Percentiles rank a stretch among this genome's conserved stretches.
These are phyloP conservation scores for Gonocerus acuteangulatus DNA, from an alignment of 2,888 invertebrate species.

Conservation along the genomic window DNA sequence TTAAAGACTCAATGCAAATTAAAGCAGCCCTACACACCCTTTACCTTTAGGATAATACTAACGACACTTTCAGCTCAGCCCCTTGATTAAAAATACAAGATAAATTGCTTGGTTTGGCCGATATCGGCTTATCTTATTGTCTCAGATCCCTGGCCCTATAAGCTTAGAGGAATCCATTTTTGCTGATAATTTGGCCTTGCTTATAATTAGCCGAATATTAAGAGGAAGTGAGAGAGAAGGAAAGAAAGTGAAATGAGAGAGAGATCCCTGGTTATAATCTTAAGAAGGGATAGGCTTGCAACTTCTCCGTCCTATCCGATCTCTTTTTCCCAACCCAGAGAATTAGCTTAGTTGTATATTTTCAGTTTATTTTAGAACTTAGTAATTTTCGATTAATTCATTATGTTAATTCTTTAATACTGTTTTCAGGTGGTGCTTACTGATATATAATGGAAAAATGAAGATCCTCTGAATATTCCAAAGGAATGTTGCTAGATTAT, in stretches of 20 bases:
- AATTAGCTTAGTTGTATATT: too few species aligned
- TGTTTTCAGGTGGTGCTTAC: too few species aligned
- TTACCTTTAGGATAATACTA: constrained; percentile 36
- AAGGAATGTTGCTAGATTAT: too few species aligned
- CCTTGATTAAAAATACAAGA: constrained; percentile 37
- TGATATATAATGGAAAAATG: too few species aligned
- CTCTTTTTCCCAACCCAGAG: too few species aligned
- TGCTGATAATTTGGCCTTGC: constrained; percentile 13
- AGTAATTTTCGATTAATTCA: too few species aligned
- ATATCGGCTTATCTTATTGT: constrained; percentile 35
- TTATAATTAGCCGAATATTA: constrained; percentile 16
- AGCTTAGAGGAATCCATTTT: constrained; percentile 22
- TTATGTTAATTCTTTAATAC: too few species aligned
- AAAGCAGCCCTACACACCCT: constrained; percentile 32
- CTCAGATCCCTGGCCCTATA: constrained; percentile 29
- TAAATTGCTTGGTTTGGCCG: constrained; percentile 34
- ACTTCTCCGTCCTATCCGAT: too few species aligned
- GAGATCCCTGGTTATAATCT: neutral
- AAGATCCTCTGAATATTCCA: too few species aligned
- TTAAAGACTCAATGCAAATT: constrained; percentile 37
- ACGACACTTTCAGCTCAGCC: constrained; percentile 35
- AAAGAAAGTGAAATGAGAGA: too few species aligned
- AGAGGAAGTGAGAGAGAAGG: neutral
- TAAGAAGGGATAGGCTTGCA: neutral
- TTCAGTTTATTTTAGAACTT: too few species aligned